phyloP scores from a whole-genome alignment of 2,888 invertebrate genomes.

The Linnaemya tessellans region DNA sequence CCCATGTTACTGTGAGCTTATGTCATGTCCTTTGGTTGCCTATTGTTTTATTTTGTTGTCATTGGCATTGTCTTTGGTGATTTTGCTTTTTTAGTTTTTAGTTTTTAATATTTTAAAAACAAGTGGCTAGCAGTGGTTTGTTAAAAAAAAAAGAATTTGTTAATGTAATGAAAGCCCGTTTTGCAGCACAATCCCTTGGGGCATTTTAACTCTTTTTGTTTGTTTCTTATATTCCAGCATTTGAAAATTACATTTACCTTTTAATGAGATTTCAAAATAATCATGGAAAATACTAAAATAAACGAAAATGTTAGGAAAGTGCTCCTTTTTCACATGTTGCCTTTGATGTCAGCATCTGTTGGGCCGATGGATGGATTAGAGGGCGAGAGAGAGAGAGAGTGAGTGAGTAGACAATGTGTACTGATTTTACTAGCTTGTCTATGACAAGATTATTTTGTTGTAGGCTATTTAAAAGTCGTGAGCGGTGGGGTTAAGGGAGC shows the following conservation, averaged over 20 bases:
- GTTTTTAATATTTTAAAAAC: constrained; percentile 19
- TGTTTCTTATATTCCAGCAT: constrained; percentile 22
- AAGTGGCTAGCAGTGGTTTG: constrained; percentile 48
- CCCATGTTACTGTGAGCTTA: constrained; percentile 49
- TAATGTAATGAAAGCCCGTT: constrained; percentile 66
- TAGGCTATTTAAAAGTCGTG: neutral
- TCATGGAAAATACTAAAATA: constrained; percentile 54
- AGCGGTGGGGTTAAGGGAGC: neutral
- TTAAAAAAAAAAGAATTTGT: constrained; percentile 50
- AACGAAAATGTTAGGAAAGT: constrained; percentile 21
- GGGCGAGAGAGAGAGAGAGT: neutral
- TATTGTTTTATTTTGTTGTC: constrained; percentile 55
- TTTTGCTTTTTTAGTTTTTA: constrained; percentile 17
- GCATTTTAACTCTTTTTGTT: constrained; percentile 47
- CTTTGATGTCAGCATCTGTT: constrained; percentile 50
- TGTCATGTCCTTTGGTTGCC: constrained; percentile 50
- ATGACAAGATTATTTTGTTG: constrained; percentile 56
- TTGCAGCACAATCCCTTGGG: constrained; percentile 53
- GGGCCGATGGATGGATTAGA: neutral
- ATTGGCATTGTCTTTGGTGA: constrained; percentile 36
- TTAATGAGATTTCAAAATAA: constrained; percentile 70
- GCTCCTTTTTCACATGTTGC: constrained; percentile 10
- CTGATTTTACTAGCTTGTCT: constrained; percentile 12
- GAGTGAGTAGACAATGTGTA: too few relatives aligned
- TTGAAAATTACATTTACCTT: constrained; percentile 71